Conservation (phyloP, 2,113 vertebrate genomes). For the Paradoxurus hermaphroditus region DNA sequence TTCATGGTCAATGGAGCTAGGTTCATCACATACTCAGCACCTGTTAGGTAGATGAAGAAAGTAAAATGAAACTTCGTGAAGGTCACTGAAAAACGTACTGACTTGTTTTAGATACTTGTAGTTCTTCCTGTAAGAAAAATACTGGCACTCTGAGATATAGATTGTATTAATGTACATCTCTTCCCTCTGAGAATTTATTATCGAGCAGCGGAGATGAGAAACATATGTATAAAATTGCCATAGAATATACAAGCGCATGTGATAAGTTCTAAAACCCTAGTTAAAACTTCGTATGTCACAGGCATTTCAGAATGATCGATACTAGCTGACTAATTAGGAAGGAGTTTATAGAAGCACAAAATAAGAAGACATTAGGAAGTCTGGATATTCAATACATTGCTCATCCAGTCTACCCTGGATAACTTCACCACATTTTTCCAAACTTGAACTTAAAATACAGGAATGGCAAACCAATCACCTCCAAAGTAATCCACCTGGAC, state of each 20-base stretch:
- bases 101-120: neutral
- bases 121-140: neutral
- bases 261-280: neutral
- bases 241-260: neutral
- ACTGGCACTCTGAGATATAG: neutral
- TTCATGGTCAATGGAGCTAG: neutral
- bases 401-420: neutral
- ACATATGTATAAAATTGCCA: neutral
- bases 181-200: neutral
- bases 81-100: neutral
- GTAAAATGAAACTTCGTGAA: neutral
- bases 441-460: neutral
- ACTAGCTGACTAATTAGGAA: neutral
- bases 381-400: neutral
- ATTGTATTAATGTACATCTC: neutral
- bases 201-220: neutral
- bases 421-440: neutral
- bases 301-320: neutral
- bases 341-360: neutral
- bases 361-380: neutral
- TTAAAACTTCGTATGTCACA: neutral
- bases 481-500: neutral
- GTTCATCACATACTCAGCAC: neutral
- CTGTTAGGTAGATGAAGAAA: neutral
- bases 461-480: neutral